Evolutionary conservation across 1,140 invertebrate species (phyloP), one percentile per base, ranked within the genome.

Genomic region (Calephelis virginiensis): DNA sequence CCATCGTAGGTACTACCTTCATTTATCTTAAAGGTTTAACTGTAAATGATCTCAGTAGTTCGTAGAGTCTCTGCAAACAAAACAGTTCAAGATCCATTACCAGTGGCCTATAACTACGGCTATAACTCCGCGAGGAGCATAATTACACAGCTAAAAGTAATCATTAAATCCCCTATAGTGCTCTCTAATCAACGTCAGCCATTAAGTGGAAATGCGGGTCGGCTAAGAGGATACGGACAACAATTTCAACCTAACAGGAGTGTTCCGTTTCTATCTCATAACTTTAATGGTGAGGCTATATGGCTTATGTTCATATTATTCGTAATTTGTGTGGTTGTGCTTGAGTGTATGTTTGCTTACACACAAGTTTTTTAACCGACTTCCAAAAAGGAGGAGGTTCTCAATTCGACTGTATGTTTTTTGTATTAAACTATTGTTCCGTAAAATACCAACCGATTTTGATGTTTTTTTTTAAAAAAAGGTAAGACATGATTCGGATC

Each of bases 131-230:
- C 68, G 68, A 69, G 71, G 76, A 73, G 74, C 75, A 74, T 80
- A 81, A 83, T 83, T 78, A 81, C 74, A 75, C 65, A 60, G 71
- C 74, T 71, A 73, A 75, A 83, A 77, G 77, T 76, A 77, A 82
- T 78, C 77, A 80, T 83, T 81, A 85, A 85, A 82, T 69, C 63
- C 69, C 14, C 75, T 74, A 73, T 66, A 78, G 76, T 77, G 72
- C 66, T 78, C 74, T 70, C 79, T 83, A 81, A 81, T 82, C 78
- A 82, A 82, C 77, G 72, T 61, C 61, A 9, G 40, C 40, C 40
- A 68, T 79, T 76, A 78, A 78, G 74, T 72, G 75, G 69, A 73
- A 76, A 72, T 74, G 66, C 72, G 77, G 71, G 61, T 63, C 14
- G 46, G 28, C 61, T 47, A 14, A 38, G 56, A 59, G 56, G 12